Base-by-base conservation (phyloP, 2,113 vertebrate genomes). In the Toxotes chatareus region DNA sequence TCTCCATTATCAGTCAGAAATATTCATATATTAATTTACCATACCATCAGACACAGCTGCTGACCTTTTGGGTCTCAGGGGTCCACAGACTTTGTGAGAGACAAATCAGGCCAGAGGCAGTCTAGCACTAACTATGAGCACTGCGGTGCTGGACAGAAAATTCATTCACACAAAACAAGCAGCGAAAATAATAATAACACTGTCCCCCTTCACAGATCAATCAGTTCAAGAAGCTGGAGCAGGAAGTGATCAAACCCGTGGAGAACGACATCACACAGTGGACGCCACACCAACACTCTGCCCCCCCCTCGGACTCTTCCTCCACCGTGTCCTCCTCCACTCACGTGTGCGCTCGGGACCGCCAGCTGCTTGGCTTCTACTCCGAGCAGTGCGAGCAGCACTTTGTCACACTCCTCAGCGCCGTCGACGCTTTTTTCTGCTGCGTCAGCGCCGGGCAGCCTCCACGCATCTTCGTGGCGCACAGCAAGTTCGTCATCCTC, bases 401-500 rank as follows among this genome's bases (percentile, higher is more conserved):
- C 87, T 99, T 97, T 66, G 95, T 94, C 64, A 98, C 96, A 14
- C 96, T 99, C 4, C 96, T 99, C 0, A 97, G 97, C 0, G 97
- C 97, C 83, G 97, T 97, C 0, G 98, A 99, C 0, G 98, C 97
- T 0, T 98, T 99, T 65, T 99, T 99, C 80, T 89, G 93, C 72
- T 98, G 97, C 0, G 94, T 99, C 76, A 95, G 95, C 1, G 90
- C 95, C 0, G 96, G 97, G 0, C 98, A 99, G 87, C 98, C 98
- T 0, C 98, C 98, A 0, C 94, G 97, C 19, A 98, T 99, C 94
- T 99, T 99, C 0, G 98, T 99, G 27, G 98, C 98, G 0, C 98
- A 99, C 93, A 98, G 98, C 94, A 99, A 99, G 56, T 98, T 99
- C 19, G 96, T 99, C 90, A 99, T 99, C 80, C 91, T 99, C 79